A percentile compares a stretch with the other conserved stretches of the same genome.
Evolutionary conservation across 2,888 invertebrate genomes (phyloP).

Genomic region (Phengaris alcon): DNA sequence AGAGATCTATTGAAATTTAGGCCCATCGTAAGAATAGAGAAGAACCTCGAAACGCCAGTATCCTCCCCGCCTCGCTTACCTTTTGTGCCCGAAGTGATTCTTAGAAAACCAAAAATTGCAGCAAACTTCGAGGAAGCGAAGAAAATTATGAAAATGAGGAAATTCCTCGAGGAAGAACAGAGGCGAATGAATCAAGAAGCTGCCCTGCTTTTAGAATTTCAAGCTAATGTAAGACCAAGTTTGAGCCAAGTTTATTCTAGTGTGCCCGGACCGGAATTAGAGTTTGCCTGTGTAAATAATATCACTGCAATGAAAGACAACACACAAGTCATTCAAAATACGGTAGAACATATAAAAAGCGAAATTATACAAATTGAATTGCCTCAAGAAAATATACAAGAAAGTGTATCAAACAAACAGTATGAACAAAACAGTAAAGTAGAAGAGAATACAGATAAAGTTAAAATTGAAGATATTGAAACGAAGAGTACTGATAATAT

Average conservation of each 20-base stretch:
- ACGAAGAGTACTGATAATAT: background rate
- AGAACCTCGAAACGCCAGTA: conserved; percentile 62
- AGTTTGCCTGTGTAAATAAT: conserved; percentile 63
- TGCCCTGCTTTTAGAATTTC: conserved; percentile 69
- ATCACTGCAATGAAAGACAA: conserved; percentile 41
- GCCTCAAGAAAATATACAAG: conserved; percentile 30
- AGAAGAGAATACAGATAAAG: conserved; percentile 35
- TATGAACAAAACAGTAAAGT: conserved; percentile 29
- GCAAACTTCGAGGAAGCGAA: conserved; percentile 84
- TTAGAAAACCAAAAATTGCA: conserved; percentile 84
- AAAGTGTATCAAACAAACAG: background rate
- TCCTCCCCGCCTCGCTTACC: conserved; percentile 60
- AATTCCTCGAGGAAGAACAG: conserved; percentile 81
- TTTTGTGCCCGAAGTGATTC: conserved; percentile 69
- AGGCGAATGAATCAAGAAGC: conserved; percentile 76
- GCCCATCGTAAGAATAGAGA: conserved; percentile 62
- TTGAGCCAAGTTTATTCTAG: conserved; percentile 72
- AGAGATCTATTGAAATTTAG: conserved; percentile 50
- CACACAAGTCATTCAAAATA: conserved; percentile 35
- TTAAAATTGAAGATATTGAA: conserved; percentile 32
- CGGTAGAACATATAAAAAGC: conserved; percentile 35
- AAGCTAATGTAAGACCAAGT: conserved; percentile 72
- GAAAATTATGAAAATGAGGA: conserved; percentile 82
- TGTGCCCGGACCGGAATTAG: conserved; percentile 71
- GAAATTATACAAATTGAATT: conserved; percentile 32